Conservation (phyloP, 2,888 invertebrate genomes). For the Drosophila diplacantha region DNA sequence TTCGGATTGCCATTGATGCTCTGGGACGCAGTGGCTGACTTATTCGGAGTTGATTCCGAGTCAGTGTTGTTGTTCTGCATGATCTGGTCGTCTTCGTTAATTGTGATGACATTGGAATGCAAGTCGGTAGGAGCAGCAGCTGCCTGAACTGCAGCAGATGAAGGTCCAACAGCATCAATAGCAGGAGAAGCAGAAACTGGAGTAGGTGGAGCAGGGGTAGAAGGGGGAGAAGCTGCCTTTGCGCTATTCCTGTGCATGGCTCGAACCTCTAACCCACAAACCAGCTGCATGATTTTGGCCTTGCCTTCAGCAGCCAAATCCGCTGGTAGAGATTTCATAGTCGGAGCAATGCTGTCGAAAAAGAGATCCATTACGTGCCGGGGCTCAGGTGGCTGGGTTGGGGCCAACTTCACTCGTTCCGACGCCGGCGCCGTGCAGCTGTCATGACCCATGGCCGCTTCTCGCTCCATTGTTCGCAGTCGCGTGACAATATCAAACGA, state of each 20-base stretch:
- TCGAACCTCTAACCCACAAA: conserved; percentile 68
- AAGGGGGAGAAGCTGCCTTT: background rate
- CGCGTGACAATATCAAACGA: conserved; percentile 62
- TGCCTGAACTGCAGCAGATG: background rate
- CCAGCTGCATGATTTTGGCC: conserved; percentile 71
- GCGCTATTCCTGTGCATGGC: conserved; percentile 35
- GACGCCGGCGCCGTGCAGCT: conserved; percentile 4
- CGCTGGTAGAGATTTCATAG: conserved; percentile 64
- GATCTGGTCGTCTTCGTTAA: conserved; percentile 2
- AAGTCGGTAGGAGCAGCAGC: background rate
- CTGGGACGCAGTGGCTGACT: background rate
- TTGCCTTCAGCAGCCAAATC: conserved; percentile 73
- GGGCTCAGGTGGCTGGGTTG: conserved; percentile 5
- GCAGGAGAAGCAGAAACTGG: background rate
- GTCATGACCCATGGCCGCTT: background rate
- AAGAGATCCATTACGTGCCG: conserved; percentile 69
- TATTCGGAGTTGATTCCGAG: background rate
- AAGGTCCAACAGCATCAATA: no score
- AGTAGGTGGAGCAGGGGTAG: background rate
- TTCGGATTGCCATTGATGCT: conserved; percentile 24
- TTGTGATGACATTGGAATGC: conserved; percentile 14
- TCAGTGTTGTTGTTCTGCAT: conserved; percentile 7
- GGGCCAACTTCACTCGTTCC: background rate
- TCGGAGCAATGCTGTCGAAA: conserved; percentile 71
- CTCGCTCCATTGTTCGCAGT: conserved; percentile 50